A percentile compares a stretch with the other conserved stretches of the same genome.
Evolutionary conservation across 2,888 invertebrate species (phyloP).

Genomic region (Pterostichus madidus): DNA sequence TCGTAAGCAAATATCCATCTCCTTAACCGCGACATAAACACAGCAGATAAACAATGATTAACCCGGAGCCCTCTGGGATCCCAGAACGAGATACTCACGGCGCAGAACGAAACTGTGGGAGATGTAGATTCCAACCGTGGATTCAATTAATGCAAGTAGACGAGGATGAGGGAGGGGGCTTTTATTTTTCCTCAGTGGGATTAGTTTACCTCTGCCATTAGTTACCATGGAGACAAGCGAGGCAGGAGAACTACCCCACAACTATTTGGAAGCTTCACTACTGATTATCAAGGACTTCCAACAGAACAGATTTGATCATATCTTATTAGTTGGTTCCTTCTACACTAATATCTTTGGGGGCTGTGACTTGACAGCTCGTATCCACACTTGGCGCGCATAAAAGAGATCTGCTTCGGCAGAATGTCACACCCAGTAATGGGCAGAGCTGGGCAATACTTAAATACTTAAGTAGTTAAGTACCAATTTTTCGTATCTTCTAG

Average conservation of each 20-base stretch:
- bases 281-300: not conserved
- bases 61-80: constrained; percentile 9
- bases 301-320: too few relatives aligned
- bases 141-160: constrained; percentile 62
- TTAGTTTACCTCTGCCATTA: constrained; percentile 52
- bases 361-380: too few relatives aligned
- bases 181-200: constrained; percentile 53
- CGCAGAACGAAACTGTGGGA: not conserved
- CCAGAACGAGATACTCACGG: not conserved
- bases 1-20: constrained; percentile 60
- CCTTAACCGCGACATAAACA: constrained; percentile 55
- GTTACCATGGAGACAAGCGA: constrained; percentile 22
- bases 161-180: not conserved
- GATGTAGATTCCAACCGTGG: constrained; percentile 38
- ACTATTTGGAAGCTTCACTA: not conserved
- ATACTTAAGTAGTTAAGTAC: too few relatives aligned
- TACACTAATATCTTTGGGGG: too few relatives aligned
- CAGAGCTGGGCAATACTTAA: too few relatives aligned
- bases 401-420: too few relatives aligned
- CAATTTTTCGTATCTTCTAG: too few relatives aligned
- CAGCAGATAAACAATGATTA: constrained; percentile 60
- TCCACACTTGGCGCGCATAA: too few relatives aligned
- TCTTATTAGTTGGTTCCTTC: too few relatives aligned
- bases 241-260: not conserved
- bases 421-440: too few relatives aligned